Evolutionary conservation across 2,113 vertebrate species (phyloP).

Genomic region (Sinocyclocheilus grahami): DNA sequence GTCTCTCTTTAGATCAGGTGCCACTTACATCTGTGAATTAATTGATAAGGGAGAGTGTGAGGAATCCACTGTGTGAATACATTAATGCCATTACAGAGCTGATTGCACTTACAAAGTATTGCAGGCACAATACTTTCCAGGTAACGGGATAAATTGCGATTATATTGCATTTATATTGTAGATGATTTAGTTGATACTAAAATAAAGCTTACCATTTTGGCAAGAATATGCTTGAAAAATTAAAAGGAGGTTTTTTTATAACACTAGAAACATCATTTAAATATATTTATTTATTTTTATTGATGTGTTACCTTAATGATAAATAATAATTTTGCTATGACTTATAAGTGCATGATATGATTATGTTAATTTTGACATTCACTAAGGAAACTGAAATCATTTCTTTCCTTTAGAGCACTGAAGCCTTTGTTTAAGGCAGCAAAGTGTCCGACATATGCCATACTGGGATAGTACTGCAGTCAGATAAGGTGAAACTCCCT

Average conservation of each 20-base stretch:
- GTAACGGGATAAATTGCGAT: background rate
- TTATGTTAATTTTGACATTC: background rate
- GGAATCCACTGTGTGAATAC: constrained; percentile 1
- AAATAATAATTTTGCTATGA: too few relatives aligned
- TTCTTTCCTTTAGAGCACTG: background rate
- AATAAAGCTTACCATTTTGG: background rate
- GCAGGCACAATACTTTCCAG: background rate
- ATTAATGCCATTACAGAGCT: background rate
- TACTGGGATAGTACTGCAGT: background rate
- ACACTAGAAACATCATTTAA: too few relatives aligned
- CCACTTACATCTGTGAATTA: constrained; percentile 29
- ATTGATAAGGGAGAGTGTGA: constrained; percentile 23
- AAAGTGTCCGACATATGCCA: background rate
- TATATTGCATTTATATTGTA: background rate
- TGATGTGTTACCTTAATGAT: too few relatives aligned
- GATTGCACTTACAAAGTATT: background rate
- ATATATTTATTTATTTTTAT: too few relatives aligned
- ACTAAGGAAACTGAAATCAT: background rate
- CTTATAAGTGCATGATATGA: background rate
- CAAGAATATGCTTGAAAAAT: too few relatives aligned
- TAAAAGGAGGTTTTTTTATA: too few relatives aligned
- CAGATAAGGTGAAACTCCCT: constrained; percentile 29
- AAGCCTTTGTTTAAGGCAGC: background rate
- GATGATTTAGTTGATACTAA: background rate
- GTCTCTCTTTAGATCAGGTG: constrained; percentile 30